Evolutionary conservation across 2,113 vertebrate species (phyloP), one percentile per base, ranked within the genome.

Genomic region (Stegastes partitus): DNA sequence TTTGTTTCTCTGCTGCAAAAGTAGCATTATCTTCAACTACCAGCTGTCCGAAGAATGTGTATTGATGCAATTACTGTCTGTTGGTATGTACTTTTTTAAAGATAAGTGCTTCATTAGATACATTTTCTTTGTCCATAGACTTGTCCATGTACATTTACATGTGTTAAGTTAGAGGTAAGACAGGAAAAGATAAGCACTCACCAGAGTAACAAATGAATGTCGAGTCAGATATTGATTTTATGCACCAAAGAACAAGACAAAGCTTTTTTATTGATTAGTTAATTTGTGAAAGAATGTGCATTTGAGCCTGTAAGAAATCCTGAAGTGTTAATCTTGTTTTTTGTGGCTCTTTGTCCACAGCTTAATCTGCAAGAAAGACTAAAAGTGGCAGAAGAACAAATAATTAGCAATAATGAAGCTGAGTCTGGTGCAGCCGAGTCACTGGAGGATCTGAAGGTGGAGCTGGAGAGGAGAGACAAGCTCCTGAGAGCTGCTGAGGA

Each of bases 391-490:
- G 88, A 90, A 65, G 83, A 88, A 6, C 79, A 45, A 18, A 12
- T 8, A 1, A 19, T 22, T 1, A 22, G 31, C 12, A 58, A 9
- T 2, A 61, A 70, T 8, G 59, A 15, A 22, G 58, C 31, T 0
- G 81, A 61, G 16, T 44, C 56, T 2, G 55, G 25, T 22, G 85
- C 87, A 4, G 74, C 87, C 0, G 89, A 91, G 81, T 82, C 92
- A 22, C 45, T 96, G 78, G 90, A 85, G 59, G 92, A 93, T 34
- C 91, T 98, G 86, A 95, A 84, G 84, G 78, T 81, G 34, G 93
- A 94, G 76, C 90, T 99, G 82, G 91, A 96, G 77, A 93, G 87
- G 68, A 96, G 94, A 59, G 91, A 96, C 44, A 87, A 79, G 57
- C 92, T 92, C 45, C 91, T 97, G 77, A 94, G 87, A 79, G 93